Percentiles rank a stretch among this genome's conserved stretches.
phyloP scores from a whole-genome alignment of 1,140 invertebrate genomes.

The Bombus confusus region DNA sequence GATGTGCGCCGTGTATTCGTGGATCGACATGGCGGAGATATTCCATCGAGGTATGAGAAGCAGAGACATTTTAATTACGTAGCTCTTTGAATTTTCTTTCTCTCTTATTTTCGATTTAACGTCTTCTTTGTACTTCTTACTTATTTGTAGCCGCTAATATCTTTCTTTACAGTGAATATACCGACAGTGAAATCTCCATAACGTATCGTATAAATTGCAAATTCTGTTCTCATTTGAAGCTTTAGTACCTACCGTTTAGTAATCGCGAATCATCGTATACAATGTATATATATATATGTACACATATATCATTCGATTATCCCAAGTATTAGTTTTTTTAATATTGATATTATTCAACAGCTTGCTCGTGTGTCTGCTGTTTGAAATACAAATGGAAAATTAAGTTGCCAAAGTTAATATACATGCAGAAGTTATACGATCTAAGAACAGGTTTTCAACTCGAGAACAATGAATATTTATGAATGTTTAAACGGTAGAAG shows the following conservation, averaged over 20 bases:
- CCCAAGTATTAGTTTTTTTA: no score
- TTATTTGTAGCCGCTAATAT: background rate
- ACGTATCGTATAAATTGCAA: background rate
- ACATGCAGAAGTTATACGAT: background rate
- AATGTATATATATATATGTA: no score
- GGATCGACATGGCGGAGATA: constrained; percentile 11
- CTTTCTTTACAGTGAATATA: background rate
- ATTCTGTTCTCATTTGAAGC: background rate
- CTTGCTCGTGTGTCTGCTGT: background rate
- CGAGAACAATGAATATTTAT: background rate
- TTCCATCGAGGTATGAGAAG: constrained; percentile 38
- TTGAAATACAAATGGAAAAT: background rate
- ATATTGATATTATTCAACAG: background rate
- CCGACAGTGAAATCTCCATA: background rate
- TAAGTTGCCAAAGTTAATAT: no score
- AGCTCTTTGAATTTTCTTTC: background rate
- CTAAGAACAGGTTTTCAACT: background rate
- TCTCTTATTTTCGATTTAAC: background rate
- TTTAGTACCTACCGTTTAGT: background rate
- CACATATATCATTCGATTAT: no score
- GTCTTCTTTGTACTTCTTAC: background rate
- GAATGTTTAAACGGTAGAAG: background rate
- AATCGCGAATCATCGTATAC: background rate
- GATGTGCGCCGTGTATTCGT: constrained; percentile 13
- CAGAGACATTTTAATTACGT: constrained; percentile 26